phyloP scores from a whole-genome alignment of 2,888 invertebrate species.

The Cremastinae sp. region DNA sequence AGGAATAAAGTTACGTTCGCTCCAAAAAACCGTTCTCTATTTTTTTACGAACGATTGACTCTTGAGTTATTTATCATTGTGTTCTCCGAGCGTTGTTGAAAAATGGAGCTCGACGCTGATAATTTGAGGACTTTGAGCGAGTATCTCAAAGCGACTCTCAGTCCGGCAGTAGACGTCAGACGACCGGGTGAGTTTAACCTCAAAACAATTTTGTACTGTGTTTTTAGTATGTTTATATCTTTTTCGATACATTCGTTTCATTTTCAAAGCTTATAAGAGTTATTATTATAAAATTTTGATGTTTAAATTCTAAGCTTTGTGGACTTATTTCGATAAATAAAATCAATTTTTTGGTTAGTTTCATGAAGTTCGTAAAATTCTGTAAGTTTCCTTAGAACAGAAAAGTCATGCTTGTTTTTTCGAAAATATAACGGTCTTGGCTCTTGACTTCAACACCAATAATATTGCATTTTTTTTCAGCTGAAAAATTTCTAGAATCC shows the following conservation, averaged over 20 bases:
- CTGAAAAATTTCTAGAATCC: slow-evolving; percentile 94
- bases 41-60: slow-evolving; percentile 1
- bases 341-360: too few relatives aligned
- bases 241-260: too few relatives aligned
- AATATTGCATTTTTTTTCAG: slow-evolving; percentile 81
- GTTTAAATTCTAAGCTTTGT: too few relatives aligned
- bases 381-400: not conserved
- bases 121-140: slow-evolving; percentile 91
- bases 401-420: not conserved
- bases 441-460: too few relatives aligned
- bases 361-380: too few relatives aligned
- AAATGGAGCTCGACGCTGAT: slow-evolving; percentile 94
- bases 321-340: too few relatives aligned
- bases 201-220: slow-evolving; percentile 26
- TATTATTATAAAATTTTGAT: too few relatives aligned
- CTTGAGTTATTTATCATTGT: slow-evolving; percentile 18
- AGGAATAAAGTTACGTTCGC: slow-evolving; percentile 21
- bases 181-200: slow-evolving; percentile 87
- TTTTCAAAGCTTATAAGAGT: too few relatives aligned
- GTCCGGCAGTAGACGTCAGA: slow-evolving; percentile 89
- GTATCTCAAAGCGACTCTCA: slow-evolving; percentile 93
- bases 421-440: too few relatives aligned
- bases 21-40: slow-evolving; percentile 31
- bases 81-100: slow-evolving; percentile 1
- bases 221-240: too few relatives aligned